Conservation (phyloP, 2,888 invertebrate species). For the Auanema freiburgensis region DNA sequence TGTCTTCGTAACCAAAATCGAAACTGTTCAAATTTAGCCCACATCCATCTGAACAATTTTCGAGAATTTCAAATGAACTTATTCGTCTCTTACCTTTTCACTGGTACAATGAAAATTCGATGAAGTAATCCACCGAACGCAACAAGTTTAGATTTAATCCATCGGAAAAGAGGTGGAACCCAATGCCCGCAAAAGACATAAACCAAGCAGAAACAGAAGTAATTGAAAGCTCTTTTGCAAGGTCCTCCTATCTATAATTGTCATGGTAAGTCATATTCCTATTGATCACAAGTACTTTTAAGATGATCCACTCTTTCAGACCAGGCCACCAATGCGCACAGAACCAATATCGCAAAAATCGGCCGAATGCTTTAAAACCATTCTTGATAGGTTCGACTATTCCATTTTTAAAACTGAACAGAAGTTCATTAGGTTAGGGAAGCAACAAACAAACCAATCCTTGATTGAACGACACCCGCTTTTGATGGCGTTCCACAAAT, state of each 20-base stretch:
- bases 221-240: slow-evolving; percentile 34
- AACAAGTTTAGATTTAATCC: slow-evolving; percentile 24
- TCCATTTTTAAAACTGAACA: neutral
- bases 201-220: slow-evolving; percentile 41
- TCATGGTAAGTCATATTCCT: too few relatives aligned
- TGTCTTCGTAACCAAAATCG: slow-evolving; percentile 33
- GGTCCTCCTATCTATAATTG: slow-evolving; percentile 36
- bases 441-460: slow-evolving; percentile 6
- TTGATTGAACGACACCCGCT: neutral
- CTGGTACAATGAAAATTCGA: slow-evolving; percentile 25
- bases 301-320: slow-evolving; percentile 41
- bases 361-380: slow-evolving; percentile 10
- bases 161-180: slow-evolving; percentile 39
- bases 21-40: slow-evolving; percentile 28
- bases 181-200: slow-evolving; percentile 49
- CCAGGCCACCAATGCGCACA: slow-evolving; percentile 59
- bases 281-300: slow-evolving; percentile 23
- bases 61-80: neutral
- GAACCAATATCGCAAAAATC: slow-evolving; percentile 50
- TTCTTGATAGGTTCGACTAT: slow-evolving; percentile 17
- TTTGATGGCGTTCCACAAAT: too few relatives aligned
- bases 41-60: slow-evolving; percentile 22
- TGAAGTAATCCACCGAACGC: slow-evolving; percentile 24
- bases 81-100: slow-evolving; percentile 25
- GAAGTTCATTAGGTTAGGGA: neutral